Conservation (phyloP, 1,140 invertebrate species). For the Pseudomyrmex concolor region DNA sequence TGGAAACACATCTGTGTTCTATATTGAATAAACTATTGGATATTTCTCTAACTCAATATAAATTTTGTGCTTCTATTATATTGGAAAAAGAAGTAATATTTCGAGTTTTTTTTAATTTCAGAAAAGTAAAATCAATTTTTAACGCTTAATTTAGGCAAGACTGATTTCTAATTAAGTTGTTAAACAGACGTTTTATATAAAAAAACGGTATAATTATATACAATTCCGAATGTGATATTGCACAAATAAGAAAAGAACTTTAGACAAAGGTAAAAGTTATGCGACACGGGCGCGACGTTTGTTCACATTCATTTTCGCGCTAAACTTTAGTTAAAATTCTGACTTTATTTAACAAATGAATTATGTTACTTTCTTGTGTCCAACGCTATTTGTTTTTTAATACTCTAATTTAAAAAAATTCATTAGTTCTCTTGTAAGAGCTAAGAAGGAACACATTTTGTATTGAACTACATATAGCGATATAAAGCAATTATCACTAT, state of each 20-base stretch:
- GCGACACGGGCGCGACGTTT: neutral
- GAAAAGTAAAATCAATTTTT: neutral
- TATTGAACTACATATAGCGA: neutral
- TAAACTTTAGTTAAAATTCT: conserved; percentile 27
- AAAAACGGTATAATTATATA: conserved; percentile 23
- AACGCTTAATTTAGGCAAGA: conserved; percentile 7
- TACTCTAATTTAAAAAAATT: conserved; percentile 6
- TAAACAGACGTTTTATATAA: neutral
- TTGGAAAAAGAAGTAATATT: conserved; percentile 3
- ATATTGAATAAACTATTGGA: conserved; percentile 3
- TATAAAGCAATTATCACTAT: conserved; percentile 2
- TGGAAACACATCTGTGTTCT: conserved; percentile 1
- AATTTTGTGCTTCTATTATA: neutral
- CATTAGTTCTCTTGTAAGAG: neutral
- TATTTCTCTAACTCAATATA: conserved; percentile 17
- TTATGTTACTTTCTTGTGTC: conserved; percentile 14
- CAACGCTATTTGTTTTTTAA: conserved; percentile 18
- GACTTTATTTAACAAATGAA: conserved; percentile 33
- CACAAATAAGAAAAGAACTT: conserved; percentile 7
- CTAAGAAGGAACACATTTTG: conserved; percentile 14
- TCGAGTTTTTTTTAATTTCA: neutral
- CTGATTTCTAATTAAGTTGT: conserved; percentile 8
- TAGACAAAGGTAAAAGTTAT: conserved; percentile 12
- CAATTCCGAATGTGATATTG: conserved; percentile 22
- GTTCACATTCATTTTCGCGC: neutral